These are phyloP conservation scores for Acipenser oxyrinchus DNA, from an alignment of 2,797 vertebrate species.

Conservation along the genomic window DNA sequence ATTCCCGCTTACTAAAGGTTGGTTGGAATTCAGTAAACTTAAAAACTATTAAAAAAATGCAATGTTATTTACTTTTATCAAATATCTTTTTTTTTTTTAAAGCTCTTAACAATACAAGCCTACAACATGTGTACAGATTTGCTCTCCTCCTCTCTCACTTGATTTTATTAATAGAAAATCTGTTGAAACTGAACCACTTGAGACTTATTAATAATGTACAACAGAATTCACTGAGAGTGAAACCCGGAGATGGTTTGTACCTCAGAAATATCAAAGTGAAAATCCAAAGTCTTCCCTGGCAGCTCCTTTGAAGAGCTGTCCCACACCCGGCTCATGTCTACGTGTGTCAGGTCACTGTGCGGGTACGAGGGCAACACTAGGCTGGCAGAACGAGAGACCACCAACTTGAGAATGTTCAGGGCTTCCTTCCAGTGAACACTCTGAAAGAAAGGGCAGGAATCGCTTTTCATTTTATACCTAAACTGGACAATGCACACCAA, in stretches of 20 bases:
- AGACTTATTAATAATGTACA: background rate
- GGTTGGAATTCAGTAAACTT: too few species aligned
- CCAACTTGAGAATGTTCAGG: constrained; percentile 89
- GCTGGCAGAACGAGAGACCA: constrained; percentile 93
- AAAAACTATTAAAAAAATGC: too few species aligned
- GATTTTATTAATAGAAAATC: background rate
- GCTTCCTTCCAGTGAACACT: constrained; percentile 95
- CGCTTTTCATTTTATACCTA: too few species aligned
- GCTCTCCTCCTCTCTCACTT: background rate
- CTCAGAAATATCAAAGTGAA: constrained; percentile 97
- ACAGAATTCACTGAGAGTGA: background rate
- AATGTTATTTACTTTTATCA: too few species aligned
- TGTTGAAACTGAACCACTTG: background rate
- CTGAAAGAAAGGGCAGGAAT: constrained; percentile 42
- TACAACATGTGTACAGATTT: background rate
- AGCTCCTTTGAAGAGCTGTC: constrained; percentile 89
- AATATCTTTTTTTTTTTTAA: too few species aligned
- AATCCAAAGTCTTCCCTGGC: constrained; percentile 94
- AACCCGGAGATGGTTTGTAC: constrained; percentile 41
- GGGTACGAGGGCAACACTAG: constrained; percentile 82
- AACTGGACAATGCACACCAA: too few species aligned
- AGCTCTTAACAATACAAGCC: background rate
- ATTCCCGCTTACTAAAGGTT: background rate
- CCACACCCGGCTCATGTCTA: constrained; percentile 92
- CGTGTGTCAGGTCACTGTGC: constrained; percentile 82